A percentile compares a stretch with the other conserved stretches of the same genome.
Conservation (phyloP, 1,140 invertebrate species). For the Cheumatopsyche charites region DNA sequence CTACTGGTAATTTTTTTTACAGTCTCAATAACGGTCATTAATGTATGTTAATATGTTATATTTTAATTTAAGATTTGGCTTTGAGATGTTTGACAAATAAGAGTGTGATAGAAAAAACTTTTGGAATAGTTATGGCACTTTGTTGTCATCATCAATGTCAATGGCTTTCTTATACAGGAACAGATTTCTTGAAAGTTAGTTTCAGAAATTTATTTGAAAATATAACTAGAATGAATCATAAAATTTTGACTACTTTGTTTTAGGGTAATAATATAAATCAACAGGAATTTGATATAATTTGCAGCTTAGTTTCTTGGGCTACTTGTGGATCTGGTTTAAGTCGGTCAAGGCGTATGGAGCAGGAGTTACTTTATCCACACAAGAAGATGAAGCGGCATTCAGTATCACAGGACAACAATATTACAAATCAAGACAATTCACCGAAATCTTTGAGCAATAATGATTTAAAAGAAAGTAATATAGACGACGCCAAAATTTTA, state of each 20-base stretch:
- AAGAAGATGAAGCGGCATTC: constrained; percentile 43
- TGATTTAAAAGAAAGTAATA: constrained; percentile 4
- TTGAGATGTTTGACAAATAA: constrained; percentile 68
- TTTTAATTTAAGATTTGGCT: constrained; percentile 66
- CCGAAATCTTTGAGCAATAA: background rate
- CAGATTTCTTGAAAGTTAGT: constrained; percentile 63
- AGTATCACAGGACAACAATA: background rate
- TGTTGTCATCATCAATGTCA: constrained; percentile 88
- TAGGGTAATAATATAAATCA: constrained; percentile 63
- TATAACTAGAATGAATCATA: background rate
- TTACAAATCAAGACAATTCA: background rate
- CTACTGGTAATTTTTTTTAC: constrained; percentile 67
- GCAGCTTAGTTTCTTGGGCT: constrained; percentile 83
- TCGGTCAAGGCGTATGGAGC: constrained; percentile 53
- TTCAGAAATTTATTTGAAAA: constrained; percentile 24
- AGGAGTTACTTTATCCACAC: constrained; percentile 50
- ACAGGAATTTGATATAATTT: constrained; percentile 76
- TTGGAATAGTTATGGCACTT: constrained; percentile 76
- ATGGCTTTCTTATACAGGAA: constrained; percentile 73
- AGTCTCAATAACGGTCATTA: background rate
- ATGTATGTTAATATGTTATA: constrained; percentile 44
- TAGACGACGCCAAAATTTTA: constrained; percentile 4
- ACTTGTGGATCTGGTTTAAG: constrained; percentile 73
- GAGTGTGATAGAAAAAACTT: constrained; percentile 52
- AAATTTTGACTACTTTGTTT: constrained; percentile 27